These are phyloP conservation scores for Darevskia nairensis DNA, from an alignment of 2,797 vertebrate species.

Conservation along the genomic window DNA sequence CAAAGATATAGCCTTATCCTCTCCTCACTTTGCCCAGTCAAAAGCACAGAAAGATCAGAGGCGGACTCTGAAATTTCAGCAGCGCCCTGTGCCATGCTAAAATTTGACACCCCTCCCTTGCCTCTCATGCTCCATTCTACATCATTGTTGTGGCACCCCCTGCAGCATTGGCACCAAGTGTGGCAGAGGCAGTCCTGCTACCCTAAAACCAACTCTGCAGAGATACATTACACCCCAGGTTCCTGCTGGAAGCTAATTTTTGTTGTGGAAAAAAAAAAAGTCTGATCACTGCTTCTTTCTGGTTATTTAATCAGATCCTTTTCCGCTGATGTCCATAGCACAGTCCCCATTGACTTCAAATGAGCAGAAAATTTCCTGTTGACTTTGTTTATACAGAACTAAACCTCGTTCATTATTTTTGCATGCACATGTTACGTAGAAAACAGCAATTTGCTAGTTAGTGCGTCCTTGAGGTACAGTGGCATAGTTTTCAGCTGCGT, in stretches of 20 bases:
- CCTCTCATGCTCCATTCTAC: no score
- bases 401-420: conserved; percentile 15
- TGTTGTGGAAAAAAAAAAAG: not conserved
- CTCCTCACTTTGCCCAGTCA: not conserved
- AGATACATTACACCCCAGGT: not conserved
- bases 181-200: no score
- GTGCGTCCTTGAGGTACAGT: not conserved
- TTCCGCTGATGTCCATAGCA: not conserved
- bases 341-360: not conserved
- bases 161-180: no score
- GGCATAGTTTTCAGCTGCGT: conserved; percentile 29
- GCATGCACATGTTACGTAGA: conserved; percentile 23
- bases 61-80: not conserved
- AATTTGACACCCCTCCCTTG: no score
- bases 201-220: no score
- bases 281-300: conserved; percentile 4
- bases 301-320: not conserved
- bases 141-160: no score
- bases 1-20: not conserved
- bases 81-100: no score
- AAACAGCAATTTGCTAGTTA: conserved; percentile 37
- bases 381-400: conserved; percentile 4
- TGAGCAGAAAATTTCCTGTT: not conserved
- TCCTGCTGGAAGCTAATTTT: not conserved
- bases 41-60: not conserved